Base-by-base conservation (phyloP, 2,797 vertebrate species). In the Adrianichthys oophorus region DNA sequence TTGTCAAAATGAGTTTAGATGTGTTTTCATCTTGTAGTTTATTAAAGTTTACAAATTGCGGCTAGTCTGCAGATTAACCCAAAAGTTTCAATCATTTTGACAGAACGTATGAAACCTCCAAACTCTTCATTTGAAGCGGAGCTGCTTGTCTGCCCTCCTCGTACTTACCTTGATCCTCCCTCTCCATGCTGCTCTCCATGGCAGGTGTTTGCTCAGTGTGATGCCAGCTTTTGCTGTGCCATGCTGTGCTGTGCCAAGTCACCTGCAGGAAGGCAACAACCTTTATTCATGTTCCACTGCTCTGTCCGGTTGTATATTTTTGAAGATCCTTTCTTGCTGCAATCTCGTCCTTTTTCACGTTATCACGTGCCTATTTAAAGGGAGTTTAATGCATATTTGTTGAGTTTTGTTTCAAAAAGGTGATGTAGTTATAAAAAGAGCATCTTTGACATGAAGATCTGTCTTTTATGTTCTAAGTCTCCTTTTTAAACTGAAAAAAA, bases 121-220 rank as follows among this genome's bases (percentile, higher is more conserved):
- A 32, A 32, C 32, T 12, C 32, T 12, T 10, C 10, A 32, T 59
- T 49, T 32, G 21, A 13, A 46, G 7, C 51, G 37, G 55, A 7
- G 37, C 52, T 57, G 12, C 44, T 48, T 65, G 23, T 43, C 29
- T 45, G 51, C 57, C 24, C 49, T 49, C 15, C 29, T 46, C 69
- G 43, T 50, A 23, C 17, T 13, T 29, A 48, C 61, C 51, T 64
- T 68, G 45, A 56, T 69, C 41, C 45, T 54, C 73, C 47, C 49
- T 32, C 29, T 48, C 41, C 13, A 13, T 18, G 56, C 72, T n/a
- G 1, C 63, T 70, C 56, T 63, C 45, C 40, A 24, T 62, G 59
- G 72, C 86, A 88, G 85, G 81, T 89, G 87, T 82, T 63, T 62
- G 83, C 80, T 72, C 86, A 69, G 81, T 62, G 80, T 79, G 85